A percentile compares a stretch with the other conserved stretches of the same genome.
These are phyloP conservation scores for Tetragnatha versicolor DNA, from an alignment of 1,140 invertebrate genomes.

Conservation along the genomic window DNA sequence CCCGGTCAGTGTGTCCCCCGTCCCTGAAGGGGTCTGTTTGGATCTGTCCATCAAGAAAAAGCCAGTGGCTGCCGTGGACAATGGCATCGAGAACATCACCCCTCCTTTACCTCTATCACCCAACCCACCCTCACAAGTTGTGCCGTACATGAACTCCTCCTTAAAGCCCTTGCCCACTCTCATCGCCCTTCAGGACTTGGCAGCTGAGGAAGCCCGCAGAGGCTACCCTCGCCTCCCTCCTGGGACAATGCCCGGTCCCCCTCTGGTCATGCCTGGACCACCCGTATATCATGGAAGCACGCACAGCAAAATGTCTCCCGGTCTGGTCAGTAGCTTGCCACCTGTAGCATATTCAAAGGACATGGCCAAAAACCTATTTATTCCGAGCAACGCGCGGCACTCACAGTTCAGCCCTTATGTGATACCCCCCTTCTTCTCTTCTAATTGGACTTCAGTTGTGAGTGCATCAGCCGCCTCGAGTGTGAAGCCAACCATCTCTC, in stretches of 20 bases:
- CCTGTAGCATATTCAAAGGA: constrained; percentile 32
- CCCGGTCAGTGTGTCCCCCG: not conserved
- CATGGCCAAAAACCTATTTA: constrained; percentile 50
- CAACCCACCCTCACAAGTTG: constrained; percentile 1
- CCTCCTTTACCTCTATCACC: constrained; percentile 43
- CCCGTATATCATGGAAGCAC: constrained; percentile 25
- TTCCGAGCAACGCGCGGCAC: constrained; percentile 36
- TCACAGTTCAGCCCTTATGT: constrained; percentile 51
- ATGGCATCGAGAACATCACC: constrained; percentile 53
- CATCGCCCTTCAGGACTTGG: constrained; percentile 39
- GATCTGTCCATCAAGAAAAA: constrained; percentile 55
- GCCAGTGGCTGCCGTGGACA: constrained; percentile 1
- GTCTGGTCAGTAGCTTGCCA: constrained; percentile 29
- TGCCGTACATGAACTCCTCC: constrained; percentile 8
- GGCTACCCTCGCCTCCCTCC: constrained; percentile 18
- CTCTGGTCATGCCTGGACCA: constrained; percentile 6
- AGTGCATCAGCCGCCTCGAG: constrained; percentile 9
- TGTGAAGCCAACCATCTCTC: constrained; percentile 26
- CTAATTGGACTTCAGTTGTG: constrained; percentile 46
- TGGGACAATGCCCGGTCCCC: not conserved
- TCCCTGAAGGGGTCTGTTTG: constrained; percentile 40
- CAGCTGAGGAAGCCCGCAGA: constrained; percentile 9
- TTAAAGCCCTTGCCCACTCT: constrained; percentile 40
- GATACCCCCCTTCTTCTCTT: constrained; percentile 50
- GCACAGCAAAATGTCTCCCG: constrained; percentile 41